Evolutionary conservation across 2,888 invertebrate genomes (phyloP).

Genomic region (Tetheella fluctuosa): DNA sequence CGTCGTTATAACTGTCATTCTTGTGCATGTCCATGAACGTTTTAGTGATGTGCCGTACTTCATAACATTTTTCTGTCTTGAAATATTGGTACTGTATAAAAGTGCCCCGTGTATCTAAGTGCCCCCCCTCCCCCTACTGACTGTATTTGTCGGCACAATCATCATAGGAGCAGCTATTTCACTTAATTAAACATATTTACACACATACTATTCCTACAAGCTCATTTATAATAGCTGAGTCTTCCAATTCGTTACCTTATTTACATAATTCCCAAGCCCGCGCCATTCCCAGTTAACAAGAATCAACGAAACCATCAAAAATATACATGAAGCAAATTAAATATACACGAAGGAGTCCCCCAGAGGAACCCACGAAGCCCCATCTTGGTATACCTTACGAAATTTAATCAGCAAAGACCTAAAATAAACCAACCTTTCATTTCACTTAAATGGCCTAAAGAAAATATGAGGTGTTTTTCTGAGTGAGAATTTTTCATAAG

Average conservation of each 20-base stretch:
- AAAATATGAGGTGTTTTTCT: slow-evolving; percentile 4
- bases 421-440: slow-evolving; percentile 11
- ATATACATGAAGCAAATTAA: slow-evolving; percentile 4
- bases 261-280: background rate
- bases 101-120: no score
- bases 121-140: no score
- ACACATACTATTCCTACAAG: background rate
- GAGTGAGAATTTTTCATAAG: background rate
- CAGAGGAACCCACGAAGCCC: background rate
- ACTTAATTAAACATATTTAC: background rate
- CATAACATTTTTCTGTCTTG: no score
- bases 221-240: background rate
- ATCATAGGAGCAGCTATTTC: no score
- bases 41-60: no score
- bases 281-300: background rate
- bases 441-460: background rate
- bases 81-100: no score
- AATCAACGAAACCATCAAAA: slow-evolving; percentile 6
- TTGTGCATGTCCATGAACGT: no score
- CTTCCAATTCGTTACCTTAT: slow-evolving; percentile 1
- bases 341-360: slow-evolving; percentile 8
- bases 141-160: no score
- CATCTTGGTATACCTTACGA: slow-evolving; percentile 9
- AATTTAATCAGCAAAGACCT: slow-evolving; percentile 10
- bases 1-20: no score